phyloP scores from a whole-genome alignment of 2,888 invertebrate genomes.

The Auanema freiburgensis region DNA sequence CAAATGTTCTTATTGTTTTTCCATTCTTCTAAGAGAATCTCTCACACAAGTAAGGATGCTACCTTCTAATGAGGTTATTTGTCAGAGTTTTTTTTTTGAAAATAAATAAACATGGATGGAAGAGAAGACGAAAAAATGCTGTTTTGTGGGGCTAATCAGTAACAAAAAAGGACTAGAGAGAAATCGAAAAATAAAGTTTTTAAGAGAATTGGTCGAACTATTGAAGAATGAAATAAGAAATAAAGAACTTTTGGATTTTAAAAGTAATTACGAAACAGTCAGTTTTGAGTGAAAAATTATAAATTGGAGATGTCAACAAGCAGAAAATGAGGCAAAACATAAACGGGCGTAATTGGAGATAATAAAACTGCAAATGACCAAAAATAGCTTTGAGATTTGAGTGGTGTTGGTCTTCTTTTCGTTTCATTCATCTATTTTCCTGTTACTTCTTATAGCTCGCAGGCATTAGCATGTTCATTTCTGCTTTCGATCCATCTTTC shows the following conservation, averaged over 20 bases:
- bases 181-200: not conserved
- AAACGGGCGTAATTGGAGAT: not conserved
- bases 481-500: too few species aligned
- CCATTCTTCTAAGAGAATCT: too few species aligned
- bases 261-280: too few species aligned
- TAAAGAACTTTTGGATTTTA: too few species aligned
- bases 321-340: not conserved
- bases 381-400: not conserved
- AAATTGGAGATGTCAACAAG: not conserved
- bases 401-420: too few species aligned
- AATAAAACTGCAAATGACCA: not conserved
- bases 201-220: not conserved
- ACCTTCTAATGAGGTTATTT: too few species aligned
- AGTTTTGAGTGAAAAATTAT: constrained; percentile 3
- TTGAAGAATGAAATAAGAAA: not conserved
- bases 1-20: too few species aligned
- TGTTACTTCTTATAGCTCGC: too few species aligned
- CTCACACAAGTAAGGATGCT: too few species aligned
- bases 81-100: too few species aligned
- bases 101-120: not conserved
- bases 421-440: too few species aligned
- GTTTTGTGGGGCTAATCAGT: not conserved
- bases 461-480: too few species aligned
- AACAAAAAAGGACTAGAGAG: not conserved
- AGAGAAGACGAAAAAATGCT: not conserved